A percentile compares a stretch with the other conserved stretches of the same genome.
Evolutionary conservation across 2,797 vertebrate genomes (phyloP).

Genomic region (Silurus aristotelis): DNA sequence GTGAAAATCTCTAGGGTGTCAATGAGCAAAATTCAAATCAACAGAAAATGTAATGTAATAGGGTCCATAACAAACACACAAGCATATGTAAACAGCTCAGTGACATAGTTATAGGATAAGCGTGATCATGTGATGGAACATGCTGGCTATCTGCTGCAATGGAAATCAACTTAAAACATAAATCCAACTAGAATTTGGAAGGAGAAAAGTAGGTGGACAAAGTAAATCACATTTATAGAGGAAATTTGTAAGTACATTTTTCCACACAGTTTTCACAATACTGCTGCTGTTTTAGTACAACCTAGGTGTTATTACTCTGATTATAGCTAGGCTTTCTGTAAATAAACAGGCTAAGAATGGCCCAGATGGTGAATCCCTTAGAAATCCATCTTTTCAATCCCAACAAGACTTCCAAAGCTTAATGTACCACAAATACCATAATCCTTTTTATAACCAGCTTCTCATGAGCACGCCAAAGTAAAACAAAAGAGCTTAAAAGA

Average conservation of each 20-base stretch:
- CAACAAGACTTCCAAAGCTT: slow-evolving; percentile 16
- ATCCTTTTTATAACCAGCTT: slow-evolving; percentile 19
- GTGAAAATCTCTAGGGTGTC: neutral
- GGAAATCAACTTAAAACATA: neutral
- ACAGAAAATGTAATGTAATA: neutral
- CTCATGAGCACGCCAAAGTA: neutral
- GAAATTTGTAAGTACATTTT: neutral
- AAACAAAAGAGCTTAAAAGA: slow-evolving; percentile 20
- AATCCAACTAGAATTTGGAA: neutral
- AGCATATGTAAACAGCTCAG: too few relatives aligned
- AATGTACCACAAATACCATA: slow-evolving; percentile 28
- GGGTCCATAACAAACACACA: neutral
- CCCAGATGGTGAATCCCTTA: slow-evolving; percentile 21
- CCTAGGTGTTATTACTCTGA: neutral
- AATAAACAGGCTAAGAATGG: slow-evolving; percentile 21
- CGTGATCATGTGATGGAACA: neutral
- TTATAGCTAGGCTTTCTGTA: neutral
- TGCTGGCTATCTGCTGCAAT: neutral
- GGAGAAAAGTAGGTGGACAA: neutral
- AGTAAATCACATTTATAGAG: neutral
- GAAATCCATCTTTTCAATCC: slow-evolving; percentile 34
- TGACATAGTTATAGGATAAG: too few relatives aligned
- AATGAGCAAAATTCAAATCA: slow-evolving; percentile 1
- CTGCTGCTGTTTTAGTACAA: neutral
- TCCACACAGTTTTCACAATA: neutral